Conservation (phyloP, 2,797 vertebrate genomes). For the Chromis chromis region DNA sequence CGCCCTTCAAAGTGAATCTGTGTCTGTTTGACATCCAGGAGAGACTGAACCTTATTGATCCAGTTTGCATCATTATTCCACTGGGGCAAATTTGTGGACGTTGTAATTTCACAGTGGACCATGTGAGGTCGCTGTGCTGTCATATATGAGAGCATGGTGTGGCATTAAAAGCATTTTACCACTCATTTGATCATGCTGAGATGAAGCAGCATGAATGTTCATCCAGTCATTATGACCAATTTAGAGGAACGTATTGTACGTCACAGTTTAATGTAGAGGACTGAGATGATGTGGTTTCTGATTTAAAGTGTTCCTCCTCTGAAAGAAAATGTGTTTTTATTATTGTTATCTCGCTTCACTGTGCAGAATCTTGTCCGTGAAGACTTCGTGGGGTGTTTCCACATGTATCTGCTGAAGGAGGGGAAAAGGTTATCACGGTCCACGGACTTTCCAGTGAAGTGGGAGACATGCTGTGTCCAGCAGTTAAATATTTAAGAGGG, state of each 20-base stretch:
- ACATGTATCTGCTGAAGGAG: background rate
- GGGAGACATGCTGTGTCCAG: background rate
- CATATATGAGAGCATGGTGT: background rate
- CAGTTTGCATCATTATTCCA: conserved; percentile 13
- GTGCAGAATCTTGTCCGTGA: background rate
- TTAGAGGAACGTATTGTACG: too few species aligned
- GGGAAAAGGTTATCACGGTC: background rate
- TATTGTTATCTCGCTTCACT: background rate
- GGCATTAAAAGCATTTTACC: too few species aligned
- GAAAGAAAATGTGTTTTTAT: background rate
- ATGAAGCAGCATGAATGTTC: background rate
- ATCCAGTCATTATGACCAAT: background rate
- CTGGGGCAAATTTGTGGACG: background rate
- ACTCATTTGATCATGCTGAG: too few species aligned
- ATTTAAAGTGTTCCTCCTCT: background rate
- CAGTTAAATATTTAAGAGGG: background rate
- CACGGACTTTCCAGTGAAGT: background rate
- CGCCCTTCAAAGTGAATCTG: conserved; percentile 14
- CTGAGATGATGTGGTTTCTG: background rate
- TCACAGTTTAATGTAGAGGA: background rate
- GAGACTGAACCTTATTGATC: background rate
- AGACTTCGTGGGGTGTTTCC: background rate
- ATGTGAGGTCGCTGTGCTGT: conserved; percentile 39
- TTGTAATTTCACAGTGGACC: conserved; percentile 25
- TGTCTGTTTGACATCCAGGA: background rate